These are phyloP conservation scores for Mormyrops attenuatus DNA, from an alignment of 2,797 vertebrate genomes.

Conservation along the genomic window DNA sequence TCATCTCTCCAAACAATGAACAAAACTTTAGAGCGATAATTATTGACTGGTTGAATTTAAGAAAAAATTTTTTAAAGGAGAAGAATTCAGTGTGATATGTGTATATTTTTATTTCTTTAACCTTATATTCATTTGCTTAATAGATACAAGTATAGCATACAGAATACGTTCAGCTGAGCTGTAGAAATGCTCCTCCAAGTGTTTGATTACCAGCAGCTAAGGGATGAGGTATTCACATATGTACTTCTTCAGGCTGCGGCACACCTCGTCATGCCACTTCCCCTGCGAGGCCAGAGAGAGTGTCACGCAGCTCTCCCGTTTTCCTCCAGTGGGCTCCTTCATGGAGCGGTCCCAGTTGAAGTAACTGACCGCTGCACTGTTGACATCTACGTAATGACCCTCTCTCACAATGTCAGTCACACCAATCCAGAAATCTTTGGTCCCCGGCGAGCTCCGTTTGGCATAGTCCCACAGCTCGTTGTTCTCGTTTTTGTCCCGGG, in stretches of 20 bases:
- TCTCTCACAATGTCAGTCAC: slow-evolving; percentile 86
- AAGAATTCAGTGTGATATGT: background rate
- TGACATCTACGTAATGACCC: slow-evolving; percentile 90
- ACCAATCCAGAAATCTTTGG: slow-evolving; percentile 87
- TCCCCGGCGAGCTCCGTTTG: slow-evolving; percentile 68
- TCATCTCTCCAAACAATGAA: background rate
- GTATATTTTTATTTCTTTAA: background rate
- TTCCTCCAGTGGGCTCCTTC: slow-evolving; percentile 82
- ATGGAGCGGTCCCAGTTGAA: slow-evolving; percentile 85
- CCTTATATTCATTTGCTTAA: background rate
- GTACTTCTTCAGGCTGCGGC: slow-evolving; percentile 82
- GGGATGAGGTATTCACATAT: slow-evolving; percentile 92
- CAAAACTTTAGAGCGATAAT: background rate
- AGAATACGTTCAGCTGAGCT: background rate
- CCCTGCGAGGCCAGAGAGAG: slow-evolving; percentile 79
- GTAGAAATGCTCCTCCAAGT: background rate
- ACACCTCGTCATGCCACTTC: slow-evolving; percentile 87
- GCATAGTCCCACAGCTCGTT: slow-evolving; percentile 76
- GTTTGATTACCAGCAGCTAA: slow-evolving; percentile 39
- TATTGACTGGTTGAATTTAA: background rate
- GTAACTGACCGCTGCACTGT: slow-evolving; percentile 74
- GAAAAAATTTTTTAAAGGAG: background rate
- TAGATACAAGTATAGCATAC: background rate
- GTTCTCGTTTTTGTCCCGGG: slow-evolving; percentile 74
- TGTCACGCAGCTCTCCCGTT: slow-evolving; percentile 81